These are phyloP conservation scores for Dryobota labecula DNA, from an alignment of 2,888 invertebrate genomes.

Conservation along the genomic window DNA sequence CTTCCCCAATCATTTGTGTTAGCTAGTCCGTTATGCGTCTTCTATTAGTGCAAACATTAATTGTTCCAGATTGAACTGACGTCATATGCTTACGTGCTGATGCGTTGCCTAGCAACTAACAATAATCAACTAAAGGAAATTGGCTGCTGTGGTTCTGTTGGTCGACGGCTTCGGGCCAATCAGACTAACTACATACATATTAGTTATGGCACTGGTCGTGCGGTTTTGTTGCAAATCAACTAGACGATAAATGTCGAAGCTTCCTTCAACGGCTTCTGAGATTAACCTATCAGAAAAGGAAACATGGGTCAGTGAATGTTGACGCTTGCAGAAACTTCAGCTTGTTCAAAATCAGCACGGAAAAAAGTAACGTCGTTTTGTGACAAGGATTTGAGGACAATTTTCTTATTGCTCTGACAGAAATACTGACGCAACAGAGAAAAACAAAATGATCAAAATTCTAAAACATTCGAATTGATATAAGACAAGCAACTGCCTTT, in stretches of 20 bases:
- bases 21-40: background rate
- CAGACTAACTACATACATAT: constrained; percentile 44
- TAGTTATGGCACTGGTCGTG: constrained; percentile 33
- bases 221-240: constrained; percentile 15
- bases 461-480: background rate
- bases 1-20: background rate
- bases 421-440: background rate
- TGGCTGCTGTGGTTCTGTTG: constrained; percentile 21
- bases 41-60: background rate
- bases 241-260: background rate
- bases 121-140: constrained; percentile 47
- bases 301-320: no score
- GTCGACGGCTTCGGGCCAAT: constrained; percentile 26
- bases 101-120: constrained; percentile 8
- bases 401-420: no score
- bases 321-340: background rate
- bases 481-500: background rate
- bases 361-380: background rate
- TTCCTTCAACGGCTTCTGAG: background rate
- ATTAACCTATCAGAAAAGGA: background rate
- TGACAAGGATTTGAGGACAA: background rate
- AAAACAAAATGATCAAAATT: background rate
- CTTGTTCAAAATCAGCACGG: background rate
- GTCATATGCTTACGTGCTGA: constrained; percentile 8
- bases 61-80: constrained; percentile 19